Evolutionary conservation across 2,888 invertebrate genomes (phyloP), one percentile per base, ranked within the genome.

Genomic region (Athalia cordata): DNA sequence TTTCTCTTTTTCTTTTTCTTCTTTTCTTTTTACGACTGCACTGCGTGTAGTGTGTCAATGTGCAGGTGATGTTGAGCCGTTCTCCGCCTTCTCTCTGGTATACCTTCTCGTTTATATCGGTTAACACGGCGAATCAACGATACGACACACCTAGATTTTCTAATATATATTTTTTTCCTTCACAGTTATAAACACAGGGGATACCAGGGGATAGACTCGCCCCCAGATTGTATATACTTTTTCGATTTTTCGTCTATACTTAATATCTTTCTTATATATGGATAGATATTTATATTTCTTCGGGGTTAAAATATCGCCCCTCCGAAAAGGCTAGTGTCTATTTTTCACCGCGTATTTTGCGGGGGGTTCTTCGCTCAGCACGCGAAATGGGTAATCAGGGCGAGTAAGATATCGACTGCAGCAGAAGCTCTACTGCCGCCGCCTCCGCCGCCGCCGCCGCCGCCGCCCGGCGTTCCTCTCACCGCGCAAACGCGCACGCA

Each of bases 371-470:
- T 77, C 80, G 77, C 75, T 77, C 76, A 77, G 66, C 79, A 80
- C 81, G 81, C 80, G 80, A 82, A 79, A 80, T 81, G 81, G 80
- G 76, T 72, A 80, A 80, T 82, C 82, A 78, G 79, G 80, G 80
- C 82, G 82, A 81, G 80, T 80, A 80, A 81, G 86, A 83, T 87
- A 87, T 87, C 87, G 88, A 87, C 88, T 88, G 85, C 84, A 80
- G 82, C 81, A 81, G 83, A 82, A 84, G 81, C 84, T 84, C 83
- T 85, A 86, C 83, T 84, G 84, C 84, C 72, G 13, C 29, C 29
- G 29, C 29, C 29, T 0, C 29, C 29, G 55, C 55, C 55, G 5
- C 7, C 55, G 55, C 6, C 55, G 55, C n/a, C 83, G 85, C 87
- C 84, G 86, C 84, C 86, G 85, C 87, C 85, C 88, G 87, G 86